Evolutionary conservation across 1,140 invertebrate species (phyloP), one percentile per base, ranked within the genome.

Genomic region (Drosophila parvula): DNA sequence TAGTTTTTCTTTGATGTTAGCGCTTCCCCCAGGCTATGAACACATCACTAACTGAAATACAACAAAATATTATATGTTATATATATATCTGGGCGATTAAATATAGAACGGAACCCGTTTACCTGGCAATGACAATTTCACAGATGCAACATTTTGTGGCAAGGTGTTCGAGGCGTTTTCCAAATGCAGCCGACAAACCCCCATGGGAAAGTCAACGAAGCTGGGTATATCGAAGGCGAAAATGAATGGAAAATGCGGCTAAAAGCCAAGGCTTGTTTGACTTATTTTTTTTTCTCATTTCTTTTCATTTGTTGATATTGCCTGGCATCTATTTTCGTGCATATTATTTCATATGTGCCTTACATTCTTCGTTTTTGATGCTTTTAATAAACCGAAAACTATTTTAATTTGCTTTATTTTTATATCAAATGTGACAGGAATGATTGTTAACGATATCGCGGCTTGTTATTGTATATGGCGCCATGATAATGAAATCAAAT

Each of bases 351-450:
- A 86, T 86, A 65, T 27, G 60, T 27, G 60, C 53, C 51, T 57
- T 58, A 44, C 44, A 70, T 63, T 56, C 48, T 43, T 30, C 44
- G 32, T 77, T 9, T 45, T 50, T 50, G 53, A 40, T 48, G 60
- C 27, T 64, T 67, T 80, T 73, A 67, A 62, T 83, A 63, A 59
- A 36, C 71, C 55, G 32, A 58, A 67, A 88, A 83, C 83, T 88
- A 83, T 88, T 88, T 89, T 89, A 88, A 88, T 84, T 84, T 89
- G 84, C 78, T 81, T 74, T 84, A 84, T 88, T 88, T 88, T 67
- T 89, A 71, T 71, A 89, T 80, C 28, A 44, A 84, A 82, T 80
- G 69, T 88, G 84, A 84, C 85, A 89, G 79, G 75, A 84, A 89
- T 88, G 76, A 88, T 88, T 71, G 78, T 84, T 88, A 89, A 88